Percentiles rank a stretch among this genome's conserved stretches.
Evolutionary conservation across 2,797 vertebrate genomes (phyloP).

Genomic region (Calcarius lapponicus): DNA sequence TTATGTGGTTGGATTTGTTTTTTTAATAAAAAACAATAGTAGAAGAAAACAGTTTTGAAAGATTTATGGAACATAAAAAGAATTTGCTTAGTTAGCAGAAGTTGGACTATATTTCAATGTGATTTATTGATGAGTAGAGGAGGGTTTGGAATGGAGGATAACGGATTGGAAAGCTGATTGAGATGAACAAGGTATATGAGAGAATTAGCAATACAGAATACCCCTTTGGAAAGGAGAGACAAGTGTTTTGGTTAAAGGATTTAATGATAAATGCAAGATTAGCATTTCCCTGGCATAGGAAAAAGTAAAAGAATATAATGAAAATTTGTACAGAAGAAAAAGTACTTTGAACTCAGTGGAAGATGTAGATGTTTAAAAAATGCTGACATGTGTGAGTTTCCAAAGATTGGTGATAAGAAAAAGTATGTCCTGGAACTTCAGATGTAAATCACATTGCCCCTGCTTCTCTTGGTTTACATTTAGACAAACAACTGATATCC

Average conservation of each 20-base stretch:
- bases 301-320: neutral
- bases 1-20: neutral
- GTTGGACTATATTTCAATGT: neutral
- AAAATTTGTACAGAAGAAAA: neutral
- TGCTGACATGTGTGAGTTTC: neutral
- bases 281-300: accelerated
- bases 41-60: neutral
- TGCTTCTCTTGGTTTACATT: neutral
- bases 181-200: neutral
- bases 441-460: neutral
- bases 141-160: neutral
- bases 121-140: neutral
- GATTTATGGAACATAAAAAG: neutral
- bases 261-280: neutral
- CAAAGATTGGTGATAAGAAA: neutral
- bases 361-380: neutral
- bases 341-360: neutral
- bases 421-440: neutral
- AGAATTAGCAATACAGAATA: neutral
- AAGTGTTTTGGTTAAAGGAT: neutral
- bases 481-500: neutral
- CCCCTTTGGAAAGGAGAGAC: neutral
- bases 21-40: neutral
- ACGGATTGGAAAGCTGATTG: neutral
- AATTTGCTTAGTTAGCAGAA: neutral